phyloP scores from a whole-genome alignment of 1,140 invertebrate species.

The Leptinotarsa defecta region DNA sequence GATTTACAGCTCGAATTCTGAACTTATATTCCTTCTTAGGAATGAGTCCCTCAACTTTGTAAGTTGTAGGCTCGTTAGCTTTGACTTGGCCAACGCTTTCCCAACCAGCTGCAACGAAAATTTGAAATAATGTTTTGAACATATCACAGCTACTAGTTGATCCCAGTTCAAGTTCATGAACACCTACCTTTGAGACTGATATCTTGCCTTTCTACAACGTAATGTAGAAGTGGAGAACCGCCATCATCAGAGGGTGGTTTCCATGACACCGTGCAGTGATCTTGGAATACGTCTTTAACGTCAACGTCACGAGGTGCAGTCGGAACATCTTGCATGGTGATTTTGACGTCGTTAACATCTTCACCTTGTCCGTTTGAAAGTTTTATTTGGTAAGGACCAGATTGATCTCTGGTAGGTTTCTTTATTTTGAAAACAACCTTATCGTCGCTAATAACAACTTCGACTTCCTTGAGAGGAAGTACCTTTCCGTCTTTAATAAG shows the following conservation, averaged over 20 bases:
- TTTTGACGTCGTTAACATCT: slow-evolving; percentile 79
- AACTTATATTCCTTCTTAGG: slow-evolving; percentile 93
- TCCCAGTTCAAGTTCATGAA: background rate
- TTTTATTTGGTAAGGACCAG: slow-evolving; percentile 85
- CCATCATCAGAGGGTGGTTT: slow-evolving; percentile 92
- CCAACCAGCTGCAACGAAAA: slow-evolving; percentile 71
- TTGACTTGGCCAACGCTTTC: slow-evolving; percentile 78
- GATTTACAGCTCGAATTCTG: slow-evolving; percentile 92
- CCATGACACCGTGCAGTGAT: slow-evolving; percentile 90
- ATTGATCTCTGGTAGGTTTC: slow-evolving; percentile 80
- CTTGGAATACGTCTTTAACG: slow-evolving; percentile 89
- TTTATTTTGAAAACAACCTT: slow-evolving; percentile 89
- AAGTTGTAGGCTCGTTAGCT: slow-evolving; percentile 68
- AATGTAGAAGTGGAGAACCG: slow-evolving; percentile 86
- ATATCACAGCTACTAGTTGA: background rate
- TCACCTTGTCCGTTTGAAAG: slow-evolving; percentile 86
- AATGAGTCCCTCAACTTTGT: slow-evolving; percentile 85
- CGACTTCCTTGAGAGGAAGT: slow-evolving; percentile 84
- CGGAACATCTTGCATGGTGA: slow-evolving; percentile 91
- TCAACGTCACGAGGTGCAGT: slow-evolving; percentile 85
- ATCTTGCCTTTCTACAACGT: slow-evolving; percentile 94
- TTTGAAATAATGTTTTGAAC: background rate
- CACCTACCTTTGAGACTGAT: slow-evolving; percentile 74
- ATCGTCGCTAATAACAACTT: slow-evolving; percentile 86
- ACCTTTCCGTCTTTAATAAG: slow-evolving; percentile 86